phyloP scores from a whole-genome alignment of 2,888 invertebrate genomes.

The Nemapogon koenigi region DNA sequence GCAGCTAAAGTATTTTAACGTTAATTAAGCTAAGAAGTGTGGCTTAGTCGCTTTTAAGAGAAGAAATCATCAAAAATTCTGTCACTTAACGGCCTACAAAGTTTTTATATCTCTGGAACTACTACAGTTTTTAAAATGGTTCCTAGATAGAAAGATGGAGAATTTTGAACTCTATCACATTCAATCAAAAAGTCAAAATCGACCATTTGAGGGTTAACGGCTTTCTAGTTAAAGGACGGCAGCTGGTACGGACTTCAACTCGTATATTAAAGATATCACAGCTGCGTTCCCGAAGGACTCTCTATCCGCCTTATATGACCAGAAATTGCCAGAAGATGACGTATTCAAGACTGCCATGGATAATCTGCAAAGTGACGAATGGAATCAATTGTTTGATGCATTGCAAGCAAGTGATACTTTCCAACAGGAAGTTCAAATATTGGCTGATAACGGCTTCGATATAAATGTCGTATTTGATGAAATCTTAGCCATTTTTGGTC shows the following conservation, averaged over 20 bases:
- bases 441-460: constrained; percentile 34
- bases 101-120: too few species aligned
- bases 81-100: too few species aligned
- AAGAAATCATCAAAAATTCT: too few species aligned
- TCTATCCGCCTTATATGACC: constrained; percentile 33
- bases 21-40: too few species aligned
- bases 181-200: too few species aligned
- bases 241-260: constrained; percentile 28
- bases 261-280: constrained; percentile 31
- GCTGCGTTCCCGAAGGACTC: constrained; percentile 31
- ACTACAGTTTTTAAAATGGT: too few species aligned
- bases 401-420: constrained; percentile 35
- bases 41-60: too few species aligned
- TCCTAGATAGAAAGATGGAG: too few species aligned
- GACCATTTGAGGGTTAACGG: too few species aligned
- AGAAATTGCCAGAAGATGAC: constrained; percentile 37
- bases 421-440: constrained; percentile 28
- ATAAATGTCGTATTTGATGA: constrained; percentile 24
- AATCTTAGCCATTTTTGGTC: constrained; percentile 36
- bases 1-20: too few species aligned
- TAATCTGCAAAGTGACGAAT: constrained; percentile 37
- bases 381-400: constrained; percentile 26
- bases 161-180: too few species aligned
- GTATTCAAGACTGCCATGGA: constrained; percentile 36
- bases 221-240: too few species aligned